Evolutionary conservation across 2,797 vertebrate genomes (phyloP).

Genomic region (Holocentrus rufus): DNA sequence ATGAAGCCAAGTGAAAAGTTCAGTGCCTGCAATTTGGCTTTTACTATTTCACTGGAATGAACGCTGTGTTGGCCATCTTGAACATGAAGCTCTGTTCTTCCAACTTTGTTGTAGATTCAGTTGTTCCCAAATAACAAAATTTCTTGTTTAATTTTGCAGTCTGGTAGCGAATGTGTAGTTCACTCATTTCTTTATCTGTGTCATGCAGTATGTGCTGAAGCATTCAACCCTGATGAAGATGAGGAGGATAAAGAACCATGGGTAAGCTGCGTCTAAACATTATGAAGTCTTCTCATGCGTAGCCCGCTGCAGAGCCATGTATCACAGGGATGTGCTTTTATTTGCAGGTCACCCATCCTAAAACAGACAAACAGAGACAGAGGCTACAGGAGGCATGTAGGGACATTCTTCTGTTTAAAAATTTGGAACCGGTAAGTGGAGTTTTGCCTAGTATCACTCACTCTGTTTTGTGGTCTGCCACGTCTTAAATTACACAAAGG

Average conservation of each 20-base stretch:
- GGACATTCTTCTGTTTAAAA: constrained; percentile 98
- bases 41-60: constrained; percentile 4
- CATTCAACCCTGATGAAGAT: constrained; percentile 98
- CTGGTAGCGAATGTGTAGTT: background rate
- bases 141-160: background rate
- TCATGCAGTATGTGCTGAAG: constrained; percentile 92
- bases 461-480: constrained; percentile 23
- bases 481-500: constrained; percentile 46
- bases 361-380: constrained; percentile 98
- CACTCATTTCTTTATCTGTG: constrained; percentile 41
- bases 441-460: constrained; percentile 19
- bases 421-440: constrained; percentile 91
- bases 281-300: background rate
- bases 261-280: constrained; percentile 79
- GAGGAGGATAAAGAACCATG: constrained; percentile 94
- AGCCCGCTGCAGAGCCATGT: background rate
- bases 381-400: constrained; percentile 97
- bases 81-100: constrained; percentile 9
- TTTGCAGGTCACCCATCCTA: constrained; percentile 93
- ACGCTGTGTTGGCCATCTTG: constrained; percentile 2
- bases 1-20: constrained; percentile 30
- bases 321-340: constrained; percentile 20
- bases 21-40: background rate
- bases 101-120: background rate
- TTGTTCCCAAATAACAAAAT: background rate